Percentiles rank a stretch among this genome's conserved stretches.
These are phyloP conservation scores for Linyphia triangularis DNA, from an alignment of 2,888 invertebrate species.

Conservation along the genomic window DNA sequence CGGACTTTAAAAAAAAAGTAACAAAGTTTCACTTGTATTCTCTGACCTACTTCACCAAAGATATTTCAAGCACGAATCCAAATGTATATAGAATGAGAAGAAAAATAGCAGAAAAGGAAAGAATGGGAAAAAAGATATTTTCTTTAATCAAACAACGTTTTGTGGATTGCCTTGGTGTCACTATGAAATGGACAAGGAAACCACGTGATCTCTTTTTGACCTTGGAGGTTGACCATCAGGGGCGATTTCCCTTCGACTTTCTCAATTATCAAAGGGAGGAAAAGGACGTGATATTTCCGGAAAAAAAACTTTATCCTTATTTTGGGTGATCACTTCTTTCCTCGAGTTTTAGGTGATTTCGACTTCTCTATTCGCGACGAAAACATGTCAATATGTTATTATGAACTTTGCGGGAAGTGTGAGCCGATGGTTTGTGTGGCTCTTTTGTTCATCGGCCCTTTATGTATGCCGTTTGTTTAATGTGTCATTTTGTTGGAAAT, in stretches of 20 bases:
- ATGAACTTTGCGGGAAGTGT: background rate
- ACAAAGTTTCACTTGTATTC: background rate
- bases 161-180: constrained; percentile 59
- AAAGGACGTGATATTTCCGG: constrained; percentile 40
- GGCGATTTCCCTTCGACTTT: background rate
- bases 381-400: constrained; percentile 49
- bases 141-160: constrained; percentile 33
- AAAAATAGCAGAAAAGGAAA: background rate
- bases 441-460: background rate
- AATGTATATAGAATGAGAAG: constrained; percentile 6
- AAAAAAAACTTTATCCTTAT: constrained; percentile 68
- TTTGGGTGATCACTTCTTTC: constrained; percentile 33
- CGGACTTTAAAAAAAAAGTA: too few relatives aligned
- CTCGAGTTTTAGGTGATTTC: constrained; percentile 56
- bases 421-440: background rate
- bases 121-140: background rate
- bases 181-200: constrained; percentile 53
- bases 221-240: constrained; percentile 53
- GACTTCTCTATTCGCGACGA: background rate
- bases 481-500: background rate
- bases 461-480: background rate
- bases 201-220: constrained; percentile 48
- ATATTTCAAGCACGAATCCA: background rate
- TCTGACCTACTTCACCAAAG: constrained; percentile 18
- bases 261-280: constrained; percentile 1